These are phyloP conservation scores for Sebastes glaucus DNA, from an alignment of 2,797 vertebrate genomes.

Conservation along the genomic window DNA sequence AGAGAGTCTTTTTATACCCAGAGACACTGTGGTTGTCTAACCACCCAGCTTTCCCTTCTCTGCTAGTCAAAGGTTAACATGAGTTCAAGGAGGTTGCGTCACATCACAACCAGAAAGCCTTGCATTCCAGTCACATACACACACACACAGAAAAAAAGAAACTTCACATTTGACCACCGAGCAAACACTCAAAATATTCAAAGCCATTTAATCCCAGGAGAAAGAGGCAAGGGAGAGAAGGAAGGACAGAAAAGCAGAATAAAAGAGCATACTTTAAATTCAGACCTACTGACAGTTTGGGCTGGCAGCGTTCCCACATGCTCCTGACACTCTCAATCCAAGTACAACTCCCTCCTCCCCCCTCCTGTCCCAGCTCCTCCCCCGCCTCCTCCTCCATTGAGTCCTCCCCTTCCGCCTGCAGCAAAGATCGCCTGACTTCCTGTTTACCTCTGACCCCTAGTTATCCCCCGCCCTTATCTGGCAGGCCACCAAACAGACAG, in stretches of 20 bases:
- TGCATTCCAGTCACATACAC: conserved; percentile 64
- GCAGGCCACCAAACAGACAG: conserved; percentile 70
- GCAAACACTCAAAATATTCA: conserved; percentile 47
- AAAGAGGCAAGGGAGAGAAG: conserved; percentile 23
- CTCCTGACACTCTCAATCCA: conserved; percentile 77
- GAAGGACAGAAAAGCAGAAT: conserved; percentile 30
- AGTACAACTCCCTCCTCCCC: conserved; percentile 78
- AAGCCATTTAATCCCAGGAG: conserved; percentile 45
- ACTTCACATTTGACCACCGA: conserved; percentile 37
- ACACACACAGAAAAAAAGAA: not conserved
- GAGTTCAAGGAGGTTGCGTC: conserved; percentile 61
- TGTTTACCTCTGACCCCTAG: conserved; percentile 84
- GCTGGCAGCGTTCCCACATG: conserved; percentile 80
- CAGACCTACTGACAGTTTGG: conserved; percentile 83
- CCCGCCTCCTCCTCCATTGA: conserved; percentile 15
- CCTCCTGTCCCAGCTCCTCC: conserved; percentile 38
- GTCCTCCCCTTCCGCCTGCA: conserved; percentile 72
- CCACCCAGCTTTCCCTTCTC: not conserved
- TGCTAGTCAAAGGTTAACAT: conserved; percentile 68
- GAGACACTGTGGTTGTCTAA: not conserved
- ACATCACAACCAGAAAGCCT: conserved; percentile 65
- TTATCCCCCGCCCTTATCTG: conserved; percentile 55
- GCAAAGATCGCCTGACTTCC: conserved; percentile 79
- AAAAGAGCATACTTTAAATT: conserved; percentile 73
- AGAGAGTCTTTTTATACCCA: not conserved